These are phyloP conservation scores for Terrapene triunguis DNA, from an alignment of 2,113 vertebrate genomes.

Conservation along the genomic window DNA sequence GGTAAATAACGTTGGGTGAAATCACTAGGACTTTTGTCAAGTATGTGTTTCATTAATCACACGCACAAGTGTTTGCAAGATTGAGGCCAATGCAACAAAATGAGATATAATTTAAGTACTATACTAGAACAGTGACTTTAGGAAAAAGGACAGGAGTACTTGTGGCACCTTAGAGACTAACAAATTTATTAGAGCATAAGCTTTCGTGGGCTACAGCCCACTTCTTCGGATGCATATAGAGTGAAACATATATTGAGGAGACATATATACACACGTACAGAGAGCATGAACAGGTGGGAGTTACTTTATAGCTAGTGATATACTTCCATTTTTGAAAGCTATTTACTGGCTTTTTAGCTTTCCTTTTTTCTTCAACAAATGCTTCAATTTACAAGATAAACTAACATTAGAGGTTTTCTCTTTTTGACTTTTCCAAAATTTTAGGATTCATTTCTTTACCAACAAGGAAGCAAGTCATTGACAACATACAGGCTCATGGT, in stretches of 20 bases:
- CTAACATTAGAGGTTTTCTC: neutral
- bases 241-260: too few species aligned
- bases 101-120: neutral
- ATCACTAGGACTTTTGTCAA: neutral
- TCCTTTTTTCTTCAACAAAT: neutral
- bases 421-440: neutral
- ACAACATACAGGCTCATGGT: neutral
- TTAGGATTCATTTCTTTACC: neutral
- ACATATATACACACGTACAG: too few species aligned
- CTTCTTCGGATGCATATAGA: too few species aligned
- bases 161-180: too few species aligned
- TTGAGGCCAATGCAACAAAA: neutral
- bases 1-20: neutral
- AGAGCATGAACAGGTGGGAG: too few species aligned
- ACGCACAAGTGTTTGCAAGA: neutral
- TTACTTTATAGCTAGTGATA: neutral
- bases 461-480: neutral
- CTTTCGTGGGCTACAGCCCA: too few species aligned
- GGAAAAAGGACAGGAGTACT: neutral
- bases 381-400: neutral
- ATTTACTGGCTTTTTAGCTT: neutral
- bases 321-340: neutral
- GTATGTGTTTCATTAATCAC: neutral
- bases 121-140: neutral
- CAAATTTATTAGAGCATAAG: too few species aligned